Base-by-base conservation (phyloP, 1,140 invertebrate species). In the Apis laboriosa region DNA sequence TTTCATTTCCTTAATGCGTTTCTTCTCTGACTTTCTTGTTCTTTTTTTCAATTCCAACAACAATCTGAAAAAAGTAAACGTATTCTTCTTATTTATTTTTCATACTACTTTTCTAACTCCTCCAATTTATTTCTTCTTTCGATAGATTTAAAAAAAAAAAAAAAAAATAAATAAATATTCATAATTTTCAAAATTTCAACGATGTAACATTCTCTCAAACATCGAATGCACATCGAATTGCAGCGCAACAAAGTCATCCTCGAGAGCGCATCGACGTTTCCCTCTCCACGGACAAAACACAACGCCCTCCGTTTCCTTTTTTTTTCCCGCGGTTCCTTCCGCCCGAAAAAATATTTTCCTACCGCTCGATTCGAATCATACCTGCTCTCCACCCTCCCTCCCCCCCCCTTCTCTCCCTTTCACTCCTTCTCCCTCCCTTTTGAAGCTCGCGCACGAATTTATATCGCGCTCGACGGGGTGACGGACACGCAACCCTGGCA, bases 341-440 rank as follows among this genome's bases (percentile, higher is more conserved):
- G 82, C 84, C 78, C 82, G 84, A 89, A 90, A 91, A 90, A 91
- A 89, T 91, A 91, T 91, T 90, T 90, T 91, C 72, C 83, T 85
- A 82, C 80, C 75, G 19, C 53, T 67, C 86, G 80, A 85, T 72
- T 88, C 80, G 78, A 82, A 82, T 84, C 64, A 79, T 84, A 77
- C 81, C 79, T 86, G 79, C 72, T 64, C 28, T 63, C n/a, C 58
- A 8, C 74, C 0, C 9, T 7, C 43, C 15, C 58, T 15, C 43
- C 53, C 58, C 21, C 71, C 19, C 49, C 28, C 60, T 9, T 9
- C 74, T 66, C 51, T 34, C 49, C 61, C 81, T 77, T 61, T 70
- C 81, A 80, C 68, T 24, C 49, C 58, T 75, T 77, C 58, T 70
- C 81, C 80, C 73, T 84, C 77, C 84, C 90, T 90, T 90, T 91